Evolutionary conservation across 2,113 vertebrate species (phyloP).

Genomic region (Tapirus terrestris): DNA sequence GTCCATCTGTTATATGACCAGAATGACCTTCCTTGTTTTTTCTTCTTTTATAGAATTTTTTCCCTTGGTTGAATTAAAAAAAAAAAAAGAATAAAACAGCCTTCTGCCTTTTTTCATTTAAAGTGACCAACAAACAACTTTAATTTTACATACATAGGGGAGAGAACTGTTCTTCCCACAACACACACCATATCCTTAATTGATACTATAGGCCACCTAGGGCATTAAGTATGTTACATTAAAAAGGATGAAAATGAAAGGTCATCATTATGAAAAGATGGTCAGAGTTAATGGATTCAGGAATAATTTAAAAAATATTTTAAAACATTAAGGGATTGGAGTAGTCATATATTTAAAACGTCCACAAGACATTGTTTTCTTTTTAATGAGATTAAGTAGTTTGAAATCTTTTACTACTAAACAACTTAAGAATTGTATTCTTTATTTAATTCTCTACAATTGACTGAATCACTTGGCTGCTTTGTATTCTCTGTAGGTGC

Average conservation of each 20-base stretch:
- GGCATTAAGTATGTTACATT: neutral
- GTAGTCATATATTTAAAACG: neutral
- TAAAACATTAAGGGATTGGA: neutral
- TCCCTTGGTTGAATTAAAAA: neutral
- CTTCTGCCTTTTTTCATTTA: neutral
- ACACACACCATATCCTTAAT: neutral
- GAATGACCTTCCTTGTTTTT: constrained; percentile 58
- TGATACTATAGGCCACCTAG: neutral
- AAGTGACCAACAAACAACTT: neutral
- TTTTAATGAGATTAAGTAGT: neutral
- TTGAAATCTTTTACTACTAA: constrained; percentile 23
- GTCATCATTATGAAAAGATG: constrained; percentile 18
- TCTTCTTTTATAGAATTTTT: neutral
- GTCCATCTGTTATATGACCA: constrained; percentile 37
- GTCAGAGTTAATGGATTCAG: neutral
- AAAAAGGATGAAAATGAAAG: constrained; percentile 7
- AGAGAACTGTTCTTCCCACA: neutral
- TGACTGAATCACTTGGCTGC: neutral
- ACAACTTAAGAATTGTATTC: neutral
- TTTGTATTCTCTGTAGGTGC: neutral
- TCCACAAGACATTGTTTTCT: neutral
- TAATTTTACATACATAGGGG: neutral
- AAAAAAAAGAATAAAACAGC: neutral
- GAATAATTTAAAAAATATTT: constrained; percentile 13
- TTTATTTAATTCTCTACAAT: neutral